phyloP scores from a whole-genome alignment of 1,140 invertebrate species.

The Cardiocondyla obscurior region DNA sequence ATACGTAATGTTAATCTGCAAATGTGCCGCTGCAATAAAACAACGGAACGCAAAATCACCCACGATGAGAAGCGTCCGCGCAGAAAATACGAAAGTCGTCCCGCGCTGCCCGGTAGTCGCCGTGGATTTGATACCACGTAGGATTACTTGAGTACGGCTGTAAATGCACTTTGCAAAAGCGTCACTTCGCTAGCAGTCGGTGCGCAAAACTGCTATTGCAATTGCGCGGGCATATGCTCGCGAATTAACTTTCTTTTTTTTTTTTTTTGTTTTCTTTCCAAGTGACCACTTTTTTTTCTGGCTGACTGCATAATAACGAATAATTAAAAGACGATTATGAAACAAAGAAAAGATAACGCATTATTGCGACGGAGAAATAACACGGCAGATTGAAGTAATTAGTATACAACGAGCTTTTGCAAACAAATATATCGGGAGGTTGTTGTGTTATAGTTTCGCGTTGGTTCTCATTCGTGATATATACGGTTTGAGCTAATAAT shows the following conservation, averaged over 20 bases:
- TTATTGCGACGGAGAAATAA: not conserved
- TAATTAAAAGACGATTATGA: not conserved
- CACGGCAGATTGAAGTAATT: constrained; percentile 9
- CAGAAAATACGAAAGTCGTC: constrained; percentile 61
- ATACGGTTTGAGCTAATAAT: constrained; percentile 34
- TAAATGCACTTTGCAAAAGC: constrained; percentile 51
- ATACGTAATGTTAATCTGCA: constrained; percentile 19
- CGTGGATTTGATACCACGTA: constrained; percentile 42
- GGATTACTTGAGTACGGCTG: constrained; percentile 23
- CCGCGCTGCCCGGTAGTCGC: constrained; percentile 27
- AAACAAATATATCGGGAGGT: not conserved
- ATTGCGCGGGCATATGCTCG: constrained; percentile 2
- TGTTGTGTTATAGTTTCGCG: not conserved
- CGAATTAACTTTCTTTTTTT: too few species aligned
- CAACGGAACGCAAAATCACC: constrained; percentile 53
- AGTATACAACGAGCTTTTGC: not conserved
- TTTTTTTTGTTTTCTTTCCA: not conserved
- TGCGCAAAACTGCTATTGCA: not conserved
- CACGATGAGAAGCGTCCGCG: constrained; percentile 40
- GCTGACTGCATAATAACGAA: not conserved
- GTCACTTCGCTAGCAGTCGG: constrained; percentile 35
- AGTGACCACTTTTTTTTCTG: not conserved
- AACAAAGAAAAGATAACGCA: too few species aligned
- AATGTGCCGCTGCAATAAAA: constrained; percentile 35
- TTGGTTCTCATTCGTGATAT: constrained; percentile 12